These are phyloP conservation scores for Bubo blakistoni DNA, from an alignment of 2,113 vertebrate species.

Conservation along the genomic window DNA sequence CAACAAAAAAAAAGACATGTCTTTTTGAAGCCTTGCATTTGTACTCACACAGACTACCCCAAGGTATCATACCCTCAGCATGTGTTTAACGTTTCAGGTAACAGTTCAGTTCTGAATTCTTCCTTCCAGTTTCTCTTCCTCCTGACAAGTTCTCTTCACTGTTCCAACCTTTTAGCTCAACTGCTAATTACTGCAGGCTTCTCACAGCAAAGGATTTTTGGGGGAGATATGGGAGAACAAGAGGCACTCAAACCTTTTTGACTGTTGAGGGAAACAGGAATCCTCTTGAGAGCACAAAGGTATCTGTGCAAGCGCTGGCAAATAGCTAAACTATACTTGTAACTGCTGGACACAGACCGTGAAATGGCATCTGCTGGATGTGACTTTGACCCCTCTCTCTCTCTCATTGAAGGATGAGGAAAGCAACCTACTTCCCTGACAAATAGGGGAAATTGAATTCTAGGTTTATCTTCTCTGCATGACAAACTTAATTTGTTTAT, in stretches of 20 bases:
- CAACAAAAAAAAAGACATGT: neutral
- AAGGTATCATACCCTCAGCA: neutral
- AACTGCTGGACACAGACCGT: neutral
- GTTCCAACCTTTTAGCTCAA: neutral
- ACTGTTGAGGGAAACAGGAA: neutral
- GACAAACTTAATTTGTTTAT: neutral
- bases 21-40: neutral
- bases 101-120: neutral
- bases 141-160: neutral
- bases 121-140: neutral
- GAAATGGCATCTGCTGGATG: neutral
- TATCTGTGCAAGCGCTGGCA: neutral
- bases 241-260: neutral
- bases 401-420: neutral
- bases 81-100: neutral
- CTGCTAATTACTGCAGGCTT: neutral
- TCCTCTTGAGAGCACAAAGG: neutral
- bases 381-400: constrained; percentile 31
- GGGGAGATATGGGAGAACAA: neutral
- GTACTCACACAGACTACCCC: neutral
- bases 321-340: neutral
- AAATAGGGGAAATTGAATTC: neutral
- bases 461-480: neutral
- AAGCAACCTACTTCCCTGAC: neutral
- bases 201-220: neutral